Evolutionary conservation across 2,888 invertebrate genomes (phyloP), one percentile per base, ranked within the genome.

Genomic region (Argyra leucocephala): DNA sequence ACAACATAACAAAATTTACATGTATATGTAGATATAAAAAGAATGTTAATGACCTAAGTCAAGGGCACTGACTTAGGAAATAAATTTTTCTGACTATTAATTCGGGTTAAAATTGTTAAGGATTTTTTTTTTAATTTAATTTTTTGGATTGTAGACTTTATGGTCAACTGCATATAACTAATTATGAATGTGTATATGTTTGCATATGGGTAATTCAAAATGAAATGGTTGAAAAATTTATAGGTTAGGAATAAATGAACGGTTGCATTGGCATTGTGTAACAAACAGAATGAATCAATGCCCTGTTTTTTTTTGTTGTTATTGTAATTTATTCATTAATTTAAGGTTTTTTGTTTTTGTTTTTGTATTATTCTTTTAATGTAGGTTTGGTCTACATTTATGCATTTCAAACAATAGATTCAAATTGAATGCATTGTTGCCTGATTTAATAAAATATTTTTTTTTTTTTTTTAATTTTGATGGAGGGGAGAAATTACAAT

Each of bases 21-120:
- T 63, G 23, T 58, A 63, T 57, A 63, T n/a, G n/a, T n/a, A 58
- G 57, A 64, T 58, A 62, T 57, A 66, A 65, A 66, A 62, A 63
- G 62, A 69, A 71, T 72, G 77, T 73, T 76, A 75, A 73, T 76
- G 77, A 77, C 77, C 77, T 71, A 74, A 76, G 75, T 74, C 77
- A 77, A 76, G 76, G 77, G 75, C 76, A 75, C 72, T 75, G 75
- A 75, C 74, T 75, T 73, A 48, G 48, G 48, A 48, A 48, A 15
- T 48, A n/a, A n/a, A 48, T 3, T 26, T n/a, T 48, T 48, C 18
- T 48, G 48, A 48, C 15, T 48, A 12, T 48, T 15, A 18, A 48
- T 48, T 48, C 5, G 15, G 37, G 7, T 31, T 31, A 48, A 48
- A 48, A 48, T 18, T 48, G 48, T 48, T n/a, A 18, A 48, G 48